Base-by-base conservation (phyloP, 2,888 invertebrate genomes). In the Reticulitermes lucifugus region DNA sequence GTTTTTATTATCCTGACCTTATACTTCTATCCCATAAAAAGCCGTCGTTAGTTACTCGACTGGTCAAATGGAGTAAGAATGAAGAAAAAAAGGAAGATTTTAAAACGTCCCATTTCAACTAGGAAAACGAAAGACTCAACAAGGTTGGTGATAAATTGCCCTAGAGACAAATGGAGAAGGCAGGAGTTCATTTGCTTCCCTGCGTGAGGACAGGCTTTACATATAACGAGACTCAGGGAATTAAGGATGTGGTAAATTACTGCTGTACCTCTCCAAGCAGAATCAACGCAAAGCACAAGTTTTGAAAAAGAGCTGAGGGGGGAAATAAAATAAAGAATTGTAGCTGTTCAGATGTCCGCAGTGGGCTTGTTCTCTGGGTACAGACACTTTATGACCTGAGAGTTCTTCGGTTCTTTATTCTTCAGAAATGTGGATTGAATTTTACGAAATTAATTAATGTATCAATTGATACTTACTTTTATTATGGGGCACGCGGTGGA, bases 121-220 rank as follows among this genome's bases (percentile, higher is more conserved):
- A 73, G 41, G 41, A 73, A 73, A 10, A 73, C 73, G 41, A 73
- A 73, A 73, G 73, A 29, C 73, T 21, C 22, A 73, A 73, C 73
- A 41, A 73, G 6, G 73, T 9, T 35, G 21, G 73, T 73, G 73
- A 73, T 73, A 73, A 73, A 73, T 73, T 73, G 73, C 73, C 73
- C 41, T 7, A 41, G 35, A 73, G 73, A 41, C 73, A 73, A 73
- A 73, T 73, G 73, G 35, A 29, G 73, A 73, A 73, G 21, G 35
- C 73, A 41, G 41, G 41, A 73, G 73, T 73, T 73, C 73, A 73
- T 73, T 73, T 41, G 2, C 70, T 70, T 70, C n/a, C 70, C 70
- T 73, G 73, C 35, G 73, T 73, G 73, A 73, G 73, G 73, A 73
- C 35, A 73, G 41, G 73, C 73, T 14, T 73, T 73, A 73, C 73